A percentile compares a stretch with the other conserved stretches of the same genome.
Conservation (phyloP, 2,797 vertebrate species). For the Craterocephalus amniculus region DNA sequence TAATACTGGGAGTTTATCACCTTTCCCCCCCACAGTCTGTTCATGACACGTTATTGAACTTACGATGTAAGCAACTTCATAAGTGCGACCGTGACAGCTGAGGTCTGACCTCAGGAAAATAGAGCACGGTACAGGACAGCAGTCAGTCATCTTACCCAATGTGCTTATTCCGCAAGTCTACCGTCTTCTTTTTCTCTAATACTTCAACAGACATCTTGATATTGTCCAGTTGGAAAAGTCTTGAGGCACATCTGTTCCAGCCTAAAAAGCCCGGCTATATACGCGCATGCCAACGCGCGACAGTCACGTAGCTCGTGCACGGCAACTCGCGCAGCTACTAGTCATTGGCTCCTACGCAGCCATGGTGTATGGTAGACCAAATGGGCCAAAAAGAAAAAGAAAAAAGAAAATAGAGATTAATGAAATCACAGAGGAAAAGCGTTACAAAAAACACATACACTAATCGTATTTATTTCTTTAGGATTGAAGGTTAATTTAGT, state of each 20-base stretch:
- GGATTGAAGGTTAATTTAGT: no score
- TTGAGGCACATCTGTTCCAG: background rate
- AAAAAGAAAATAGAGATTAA: no score
- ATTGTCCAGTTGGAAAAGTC: background rate
- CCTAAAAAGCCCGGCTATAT: background rate
- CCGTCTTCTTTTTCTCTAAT: slow-evolving; percentile 86
- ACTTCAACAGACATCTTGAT: slow-evolving; percentile 75
- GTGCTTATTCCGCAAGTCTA: slow-evolving; percentile 88
- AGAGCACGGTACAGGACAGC: background rate
- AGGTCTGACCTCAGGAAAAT: no score
- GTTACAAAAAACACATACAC: no score
- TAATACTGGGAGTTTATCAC: background rate
- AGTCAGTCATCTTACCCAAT: slow-evolving; percentile 84
- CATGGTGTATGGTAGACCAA: background rate
- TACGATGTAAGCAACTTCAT: background rate
- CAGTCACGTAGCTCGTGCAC: background rate
- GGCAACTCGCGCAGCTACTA: background rate
- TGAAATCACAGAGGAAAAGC: no score
- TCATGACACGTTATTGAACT: background rate
- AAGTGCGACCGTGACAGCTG: background rate
- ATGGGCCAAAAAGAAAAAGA: background rate
- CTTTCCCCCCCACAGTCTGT: background rate
- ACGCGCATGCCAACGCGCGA: background rate
- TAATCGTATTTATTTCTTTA: no score
- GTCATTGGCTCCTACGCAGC: background rate